Base-by-base conservation (phyloP, 2,888 invertebrate species). In the Dexiosoma caninum region DNA sequence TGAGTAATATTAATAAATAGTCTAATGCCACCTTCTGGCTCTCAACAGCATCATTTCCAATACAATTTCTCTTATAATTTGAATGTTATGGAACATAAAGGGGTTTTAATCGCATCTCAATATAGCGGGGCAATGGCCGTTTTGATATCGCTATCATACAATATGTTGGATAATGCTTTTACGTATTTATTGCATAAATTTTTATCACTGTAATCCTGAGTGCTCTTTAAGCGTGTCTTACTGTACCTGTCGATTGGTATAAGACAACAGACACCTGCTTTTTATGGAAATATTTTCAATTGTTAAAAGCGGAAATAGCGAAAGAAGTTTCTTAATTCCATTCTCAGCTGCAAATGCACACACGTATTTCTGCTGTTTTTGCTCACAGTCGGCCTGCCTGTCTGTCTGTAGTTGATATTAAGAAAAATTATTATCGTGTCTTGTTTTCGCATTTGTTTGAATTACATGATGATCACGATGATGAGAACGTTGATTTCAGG, bases 241-340 rank as follows among this genome's bases (percentile, higher is more conserved):
- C 51, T 51, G 51, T 51, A 2, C 6, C 12, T 49, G 1, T 2
- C 0, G 12, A n/a, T 16, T 40, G 40, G 10, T 21, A 9, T 10
- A 23, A 30, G 66, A 60, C 40, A 69, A 57, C n/a, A n/a, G n/a
- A n/a, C 62, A 69, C 67, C 78, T 78, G 78, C 78, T 78, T 74
- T 46, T n/a, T 62, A 62, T 14, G 71, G 21, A 72, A 53, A 67
- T 55, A 53, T 19, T 55, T 62, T 37, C 46, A 49, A 74, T 69
- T 78, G 67, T 78, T 62, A 46, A 74, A 69, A 74, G 14, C 62
- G 44, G 62, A 74, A 62, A 67, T 30, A 57, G 30, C 35, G 62
- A 62, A 77, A 55, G 32, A 27, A 51, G 71, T 66, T 60, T 69
- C 35, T 62, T 55, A 57, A 67, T 74, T 49, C 35, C 53, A 59